Evolutionary conservation across 2,888 invertebrate species (phyloP).

Genomic region (Anthophora plumipes): DNA sequence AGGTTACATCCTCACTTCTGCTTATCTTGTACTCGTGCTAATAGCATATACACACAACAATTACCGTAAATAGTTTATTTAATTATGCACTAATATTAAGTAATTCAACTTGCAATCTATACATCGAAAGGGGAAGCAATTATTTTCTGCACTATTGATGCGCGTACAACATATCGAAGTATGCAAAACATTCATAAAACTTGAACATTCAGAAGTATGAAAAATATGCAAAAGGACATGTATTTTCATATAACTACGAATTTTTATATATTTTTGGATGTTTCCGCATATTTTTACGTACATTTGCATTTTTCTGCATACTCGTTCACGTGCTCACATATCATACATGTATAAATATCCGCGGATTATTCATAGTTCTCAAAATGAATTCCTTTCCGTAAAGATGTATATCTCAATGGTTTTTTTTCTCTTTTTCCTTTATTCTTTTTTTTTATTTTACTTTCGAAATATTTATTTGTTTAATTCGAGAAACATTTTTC

Average conservation of each 20-base stretch:
- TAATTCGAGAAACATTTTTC: not conserved
- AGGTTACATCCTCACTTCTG: not conserved
- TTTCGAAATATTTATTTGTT: not conserved
- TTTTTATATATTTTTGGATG: not conserved
- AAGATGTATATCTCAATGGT: not conserved
- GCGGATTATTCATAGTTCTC: not conserved
- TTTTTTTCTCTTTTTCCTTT: too few relatives aligned
- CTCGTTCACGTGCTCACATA: not conserved
- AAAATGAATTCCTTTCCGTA: not conserved
- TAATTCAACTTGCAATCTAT: not conserved
- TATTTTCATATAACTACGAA: too few relatives aligned
- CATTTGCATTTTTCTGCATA: not conserved
- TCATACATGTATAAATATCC: not conserved
- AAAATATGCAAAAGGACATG: not conserved
- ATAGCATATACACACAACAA: not conserved
- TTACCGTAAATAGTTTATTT: conserved; percentile 5
- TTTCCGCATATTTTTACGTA: conserved; percentile 1
- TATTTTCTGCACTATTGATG: not conserved
- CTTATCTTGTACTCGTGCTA: conserved; percentile 10
- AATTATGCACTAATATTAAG: not conserved
- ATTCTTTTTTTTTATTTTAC: too few relatives aligned
- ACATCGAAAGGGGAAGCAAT: too few relatives aligned
- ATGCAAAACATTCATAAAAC: not conserved
- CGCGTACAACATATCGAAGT: not conserved
- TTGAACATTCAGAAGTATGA: not conserved